Base-by-base conservation (phyloP, 1,140 invertebrate genomes). In the Prorops nasuta region DNA sequence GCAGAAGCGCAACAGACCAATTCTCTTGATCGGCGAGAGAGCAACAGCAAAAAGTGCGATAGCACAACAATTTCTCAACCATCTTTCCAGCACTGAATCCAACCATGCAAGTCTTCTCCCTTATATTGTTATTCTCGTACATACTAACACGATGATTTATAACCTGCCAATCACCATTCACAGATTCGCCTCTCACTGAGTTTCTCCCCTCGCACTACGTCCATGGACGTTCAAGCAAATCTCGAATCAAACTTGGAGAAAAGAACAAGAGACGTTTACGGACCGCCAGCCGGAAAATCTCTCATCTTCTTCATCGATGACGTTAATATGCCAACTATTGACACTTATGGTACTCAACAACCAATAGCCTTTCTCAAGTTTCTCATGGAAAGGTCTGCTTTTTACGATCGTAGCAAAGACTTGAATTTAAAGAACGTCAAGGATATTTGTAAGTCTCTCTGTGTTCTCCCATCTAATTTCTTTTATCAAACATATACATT, bases 261-360 rank as follows among this genome's bases (percentile, higher is more conserved):
- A 72, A 79, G 91, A 55, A 94, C 91, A 2, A 93, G 93, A 71
- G 88, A 94, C 67, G 86, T 86, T 15, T 95, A 89, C 66, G 93
- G 92, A 0, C 92, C 93, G 44, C 84, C 90, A 3, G 80, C 88
- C 32, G 92, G 92, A 15, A 95, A 93, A 77, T 86, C 88, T 63
- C 79, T 96, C 56, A 79, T 94, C 35, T 83, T 92, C 55, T 96
- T 96, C 67, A 88, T 96, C 55, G 94, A 96, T 69, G 92, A 96
- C 63, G 87, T 96, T 85, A 94, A 96, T 71, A 94, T 94, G 91
- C 92, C 92, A 28, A 84, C 91, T 74, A 88, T 92, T 19, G 89
- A 88, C 67, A 88, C 84, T 1, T 95, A 95, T 66, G 92, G 92
- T 1, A 95, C 91, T 0, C 92, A 96, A 72, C 93, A 96, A 64